phyloP scores from a whole-genome alignment of 2,888 invertebrate species.

The Dromius quadrimaculatus region DNA sequence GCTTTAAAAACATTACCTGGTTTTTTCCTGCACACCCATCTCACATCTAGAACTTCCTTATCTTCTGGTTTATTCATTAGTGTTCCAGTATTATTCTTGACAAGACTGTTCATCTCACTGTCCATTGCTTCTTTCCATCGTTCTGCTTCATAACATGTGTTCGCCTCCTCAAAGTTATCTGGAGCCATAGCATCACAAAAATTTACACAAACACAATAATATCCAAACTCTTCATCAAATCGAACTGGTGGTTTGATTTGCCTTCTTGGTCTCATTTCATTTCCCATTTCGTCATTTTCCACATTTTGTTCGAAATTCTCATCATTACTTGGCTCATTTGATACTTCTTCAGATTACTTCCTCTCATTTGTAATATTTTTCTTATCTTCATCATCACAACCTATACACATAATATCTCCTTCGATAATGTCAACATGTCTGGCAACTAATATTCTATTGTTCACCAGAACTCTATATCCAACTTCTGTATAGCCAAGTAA shows the following conservation, averaged over 20 bases:
- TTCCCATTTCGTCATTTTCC: not conserved
- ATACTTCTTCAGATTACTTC: too few relatives aligned
- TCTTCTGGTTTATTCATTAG: constrained; percentile 35
- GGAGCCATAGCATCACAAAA: constrained; percentile 38
- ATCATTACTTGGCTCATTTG: not conserved
- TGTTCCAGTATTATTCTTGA: constrained; percentile 54
- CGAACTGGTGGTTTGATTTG: too few relatives aligned
- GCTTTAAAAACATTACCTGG: constrained; percentile 54
- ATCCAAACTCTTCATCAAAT: not conserved
- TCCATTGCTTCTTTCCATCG: constrained; percentile 53
- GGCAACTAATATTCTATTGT: constrained; percentile 42
- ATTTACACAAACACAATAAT: not conserved
- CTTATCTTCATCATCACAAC: constrained; percentile 13
- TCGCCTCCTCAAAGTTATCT: constrained; percentile 54
- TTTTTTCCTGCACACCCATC: constrained; percentile 55
- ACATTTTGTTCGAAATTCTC: not conserved
- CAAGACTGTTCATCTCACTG: constrained; percentile 53
- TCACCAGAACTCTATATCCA: constrained; percentile 49
- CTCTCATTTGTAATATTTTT: not conserved
- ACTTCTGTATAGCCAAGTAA: constrained; percentile 32
- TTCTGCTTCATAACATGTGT: constrained; percentile 42
- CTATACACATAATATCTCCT: constrained; percentile 43
- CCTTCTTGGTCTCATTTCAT: not conserved
- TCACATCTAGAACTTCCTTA: constrained; percentile 48
- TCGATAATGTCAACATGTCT: constrained; percentile 47